A percentile compares a stretch with the other conserved stretches of the same genome.
phyloP scores from a whole-genome alignment of 2,113 vertebrate species.

The Hyla sarda region DNA sequence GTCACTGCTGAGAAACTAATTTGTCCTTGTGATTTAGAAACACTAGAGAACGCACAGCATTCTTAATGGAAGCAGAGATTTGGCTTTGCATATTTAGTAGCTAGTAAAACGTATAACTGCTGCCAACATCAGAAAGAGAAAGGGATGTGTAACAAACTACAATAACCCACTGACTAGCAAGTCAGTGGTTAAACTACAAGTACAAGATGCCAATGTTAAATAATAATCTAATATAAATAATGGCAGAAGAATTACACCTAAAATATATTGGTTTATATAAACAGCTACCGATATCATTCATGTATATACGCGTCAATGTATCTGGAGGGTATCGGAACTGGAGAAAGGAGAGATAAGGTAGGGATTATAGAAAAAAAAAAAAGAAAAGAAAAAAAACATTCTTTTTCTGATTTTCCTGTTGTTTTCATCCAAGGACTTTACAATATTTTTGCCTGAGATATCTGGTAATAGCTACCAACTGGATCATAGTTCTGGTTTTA shows the following conservation, averaged over 20 bases:
- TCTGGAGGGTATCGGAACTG: background rate
- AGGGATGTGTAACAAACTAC: background rate
- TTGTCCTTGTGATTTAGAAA: slow-evolving; percentile 11
- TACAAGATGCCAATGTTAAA: background rate
- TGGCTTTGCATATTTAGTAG: slow-evolving; percentile 3
- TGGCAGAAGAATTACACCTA: background rate
- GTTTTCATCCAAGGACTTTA: background rate
- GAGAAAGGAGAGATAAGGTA: too few relatives aligned
- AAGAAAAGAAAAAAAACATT: too few relatives aligned
- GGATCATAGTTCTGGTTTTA: too few relatives aligned
- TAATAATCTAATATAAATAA: background rate
- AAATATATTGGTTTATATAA: background rate
- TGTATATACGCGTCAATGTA: background rate
- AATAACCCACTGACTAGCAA: background rate
- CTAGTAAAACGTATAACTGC: background rate
- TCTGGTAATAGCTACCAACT: too few relatives aligned
- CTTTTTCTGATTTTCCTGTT: background rate
- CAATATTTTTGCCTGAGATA: background rate
- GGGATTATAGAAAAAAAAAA: too few relatives aligned
- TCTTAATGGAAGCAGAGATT: background rate
- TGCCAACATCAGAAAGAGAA: background rate
- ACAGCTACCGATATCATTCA: background rate
- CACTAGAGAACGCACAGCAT: background rate
- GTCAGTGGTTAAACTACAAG: background rate
- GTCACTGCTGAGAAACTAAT: slow-evolving; percentile 7